Base-by-base conservation (phyloP, 2,888 invertebrate genomes). In the Machimus rusticus region DNA sequence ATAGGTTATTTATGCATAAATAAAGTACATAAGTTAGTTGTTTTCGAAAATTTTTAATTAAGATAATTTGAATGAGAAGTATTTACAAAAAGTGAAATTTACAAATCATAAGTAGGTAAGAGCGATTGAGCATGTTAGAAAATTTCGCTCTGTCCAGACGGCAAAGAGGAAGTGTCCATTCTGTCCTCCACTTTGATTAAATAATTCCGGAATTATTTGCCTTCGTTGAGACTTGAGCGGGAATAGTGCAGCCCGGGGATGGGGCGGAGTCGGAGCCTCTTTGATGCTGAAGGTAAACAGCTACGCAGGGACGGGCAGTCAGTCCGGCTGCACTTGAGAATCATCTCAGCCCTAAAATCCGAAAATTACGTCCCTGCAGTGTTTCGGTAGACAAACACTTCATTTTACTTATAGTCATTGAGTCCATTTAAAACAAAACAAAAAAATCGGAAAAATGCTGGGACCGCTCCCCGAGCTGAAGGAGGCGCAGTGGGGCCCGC, bases 401-500 rank as follows among this genome's bases (percentile, higher is more conserved):
- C 85, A 85, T 85, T 85, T 74, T 85, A 85, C 43, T 85, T 74
- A 51, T 57, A 57, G 66, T 37, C 51, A 85, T 85, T 85, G 74
- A 74, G 74, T 43, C 74, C 46, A 43, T 84, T 85, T 28, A 74
- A 43, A 74, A 85, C 74, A 85, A 46, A 74, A 85, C 4, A 43
- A 43, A 19, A 14, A 57, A 57, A 82, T 34, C 6, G 6, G 6
- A 57, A 57, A 37, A 12, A 79, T n/a, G 31, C 85, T 43, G 66
- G 39, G 74, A 85, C 43, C 51, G 19, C 23, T 74, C 85, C 85
- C 28, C 74, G 43, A 37, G 74, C 31, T 1, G 74, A 23, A 46
- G 85, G 19, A 85, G 9, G 66, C 9, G 66, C 12, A 66, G 8
- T 28, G 66, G 66, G 66, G 3, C 28, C 85, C 74, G 43, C 85